Evolutionary conservation across 2,888 invertebrate species (phyloP).

Genomic region (Athalia cordata): DNA sequence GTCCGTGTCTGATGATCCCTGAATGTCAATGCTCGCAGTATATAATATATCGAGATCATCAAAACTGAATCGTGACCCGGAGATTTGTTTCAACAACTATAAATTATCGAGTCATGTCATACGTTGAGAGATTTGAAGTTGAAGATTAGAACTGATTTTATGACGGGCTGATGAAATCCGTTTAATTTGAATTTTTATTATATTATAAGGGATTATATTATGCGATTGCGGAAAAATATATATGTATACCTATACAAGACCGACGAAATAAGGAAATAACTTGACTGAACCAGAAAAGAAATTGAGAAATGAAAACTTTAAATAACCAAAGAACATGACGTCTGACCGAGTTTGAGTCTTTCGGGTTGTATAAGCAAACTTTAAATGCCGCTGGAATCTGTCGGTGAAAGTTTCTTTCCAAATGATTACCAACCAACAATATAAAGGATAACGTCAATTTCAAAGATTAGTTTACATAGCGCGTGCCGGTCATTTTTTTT

Average conservation of each 20-base stretch:
- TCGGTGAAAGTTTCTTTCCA: slow-evolving; percentile 21
- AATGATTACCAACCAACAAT: slow-evolving; percentile 23
- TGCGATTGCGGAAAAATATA: neutral
- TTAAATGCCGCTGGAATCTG: slow-evolving; percentile 17
- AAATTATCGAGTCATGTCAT: neutral
- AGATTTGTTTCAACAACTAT: neutral
- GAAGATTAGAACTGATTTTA: neutral
- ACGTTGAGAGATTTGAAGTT: neutral
- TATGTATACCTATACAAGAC: neutral
- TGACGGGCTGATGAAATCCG: neutral
- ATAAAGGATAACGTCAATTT: slow-evolving; percentile 2
- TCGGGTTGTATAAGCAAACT: slow-evolving; percentile 9
- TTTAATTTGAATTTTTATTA: no score
- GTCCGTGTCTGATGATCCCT: neutral
- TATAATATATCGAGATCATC: slow-evolving; percentile 2
- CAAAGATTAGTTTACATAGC: neutral
- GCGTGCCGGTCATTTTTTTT: neutral
- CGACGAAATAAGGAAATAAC: neutral
- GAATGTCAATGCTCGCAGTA: neutral
- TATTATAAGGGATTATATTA: no score
- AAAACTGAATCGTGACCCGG: slow-evolving; percentile 20
- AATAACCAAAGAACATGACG: neutral
- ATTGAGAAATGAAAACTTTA: neutral
- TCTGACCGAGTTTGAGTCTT: neutral
- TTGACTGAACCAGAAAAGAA: neutral